Base-by-base conservation (phyloP, 2,113 vertebrate genomes). In the Gavia stellata region DNA sequence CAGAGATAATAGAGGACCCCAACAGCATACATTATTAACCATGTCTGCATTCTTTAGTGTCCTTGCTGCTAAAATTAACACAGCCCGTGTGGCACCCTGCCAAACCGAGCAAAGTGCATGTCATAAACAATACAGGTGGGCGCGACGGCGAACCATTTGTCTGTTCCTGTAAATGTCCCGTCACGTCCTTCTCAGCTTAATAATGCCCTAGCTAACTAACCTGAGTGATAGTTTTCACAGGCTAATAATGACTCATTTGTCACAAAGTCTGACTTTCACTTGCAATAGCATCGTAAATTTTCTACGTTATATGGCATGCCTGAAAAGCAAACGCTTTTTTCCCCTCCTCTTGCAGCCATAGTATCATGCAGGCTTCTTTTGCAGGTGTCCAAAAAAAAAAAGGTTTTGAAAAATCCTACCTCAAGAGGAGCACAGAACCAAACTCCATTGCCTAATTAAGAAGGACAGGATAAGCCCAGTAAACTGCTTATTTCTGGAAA, bases 11-110 rank as follows among this genome's bases (percentile, higher is more conserved):
- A 40, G 67, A 63, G n/a, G 82, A 82, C 70, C 80, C 79, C 83
- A 29, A 15, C 62, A 73, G 73, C 80, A 90, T 83, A 40, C 77
- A 86, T 91, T 89, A 92, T 94, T 81, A 89, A 86, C 66, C 90
- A 33, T 8, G 71, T 44, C 81, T 89, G 77, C 86, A 66, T 90
- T 94, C 75, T 36, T 84, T 44, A 63, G 73, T 88, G 82, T 58
- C 81, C 86, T 87, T 87, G 92, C 67, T 94, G 95, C 86, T 86
- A 92, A 94, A 95, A 92, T 79, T 68, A 94, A 86, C 85, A 55
- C 75, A 86, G 75, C 71, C 33, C 7, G 0, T 0, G 3, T 65
- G 85, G 88, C 88, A 21, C 44, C 31, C 71, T 53, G 92, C 94
- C 88, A 89, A 38, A 19, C 34, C 1, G 5, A 63, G 44, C 84